A percentile compares a stretch with the other conserved stretches of the same genome.
Conservation (phyloP, 1,140 invertebrate species). For the Batillaria attramentaria region DNA sequence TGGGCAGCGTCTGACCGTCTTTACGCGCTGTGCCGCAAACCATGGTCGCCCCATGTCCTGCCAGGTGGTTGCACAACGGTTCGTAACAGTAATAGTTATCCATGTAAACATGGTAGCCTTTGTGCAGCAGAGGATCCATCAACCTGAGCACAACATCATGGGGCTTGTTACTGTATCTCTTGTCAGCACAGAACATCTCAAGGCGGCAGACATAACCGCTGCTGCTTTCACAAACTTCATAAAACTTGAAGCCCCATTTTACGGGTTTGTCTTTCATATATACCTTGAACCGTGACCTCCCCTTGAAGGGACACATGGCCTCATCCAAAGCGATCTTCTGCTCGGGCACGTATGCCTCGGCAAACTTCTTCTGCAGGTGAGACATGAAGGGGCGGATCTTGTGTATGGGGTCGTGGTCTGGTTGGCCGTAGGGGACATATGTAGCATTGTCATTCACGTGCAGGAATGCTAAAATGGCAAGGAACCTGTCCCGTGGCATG, state of each 20-base stretch:
- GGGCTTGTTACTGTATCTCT: slow-evolving; percentile 17
- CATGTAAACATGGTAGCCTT: slow-evolving; percentile 1
- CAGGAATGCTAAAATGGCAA: slow-evolving; percentile 9
- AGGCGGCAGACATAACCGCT: slow-evolving; percentile 19
- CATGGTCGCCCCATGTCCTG: not conserved
- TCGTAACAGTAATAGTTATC: slow-evolving; percentile 32
- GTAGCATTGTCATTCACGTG: slow-evolving; percentile 16
- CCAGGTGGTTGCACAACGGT: not conserved
- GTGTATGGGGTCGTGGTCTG: slow-evolving; percentile 8
- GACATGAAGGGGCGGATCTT: slow-evolving; percentile 22
- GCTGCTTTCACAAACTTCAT: slow-evolving; percentile 29
- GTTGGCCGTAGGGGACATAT: not conserved
- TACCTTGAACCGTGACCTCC: slow-evolving; percentile 32
- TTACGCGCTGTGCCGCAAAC: slow-evolving; percentile 27
- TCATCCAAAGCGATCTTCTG: slow-evolving; percentile 43
- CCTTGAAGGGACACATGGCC: slow-evolving; percentile 38
- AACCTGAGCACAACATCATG: slow-evolving; percentile 27
- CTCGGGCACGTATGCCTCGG: slow-evolving; percentile 11
- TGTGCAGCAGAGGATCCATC: not conserved
- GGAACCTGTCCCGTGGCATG: not conserved
- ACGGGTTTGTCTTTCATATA: slow-evolving; percentile 46
- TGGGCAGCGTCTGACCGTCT: slow-evolving; percentile 22
- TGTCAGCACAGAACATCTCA: slow-evolving; percentile 25
- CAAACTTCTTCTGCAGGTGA: slow-evolving; percentile 22
- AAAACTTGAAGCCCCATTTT: slow-evolving; percentile 45